Evolutionary conservation across 2,888 invertebrate species (phyloP), one percentile per base, ranked within the genome.

Genomic region (Odiellus spinosus): DNA sequence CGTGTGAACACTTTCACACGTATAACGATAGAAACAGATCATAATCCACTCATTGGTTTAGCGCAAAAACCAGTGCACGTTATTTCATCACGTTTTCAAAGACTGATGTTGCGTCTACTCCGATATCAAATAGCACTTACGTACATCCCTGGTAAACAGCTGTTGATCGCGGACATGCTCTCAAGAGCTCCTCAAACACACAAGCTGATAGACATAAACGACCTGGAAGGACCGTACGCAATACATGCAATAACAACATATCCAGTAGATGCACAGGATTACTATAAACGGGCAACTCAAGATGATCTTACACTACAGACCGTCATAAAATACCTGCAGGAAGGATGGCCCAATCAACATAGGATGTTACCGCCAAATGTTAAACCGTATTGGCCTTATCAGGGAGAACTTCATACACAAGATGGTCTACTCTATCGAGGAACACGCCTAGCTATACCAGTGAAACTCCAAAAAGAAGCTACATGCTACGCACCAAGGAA

Each of bases 41-140:
- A 65, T 53, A 63, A 62, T 49, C 64, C 64, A 1, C 50, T 64
- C 4, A 44, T 63, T 1, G 50, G 61, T 15, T 47, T 67, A 3
- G 41, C 66, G 10, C 55, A 59, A 2, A 65, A 64, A 50, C 50
- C 58, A 3, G 45, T 65, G 5, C 58, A 57, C 26, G 60, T 62
- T 8, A 49, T 66, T 3, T 59, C 63, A 2, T 59, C 64, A 4
- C 48, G 64, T 42, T 45, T 66, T 12, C 63, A 66, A 48, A 40
- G 63, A 33, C 58, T 67, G 19, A 49, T 61, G 39, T 54, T 64
- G 49, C 19, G 44, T 5, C 32, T 47, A 3, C 35, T 42, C 3
- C 20, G 40, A 12, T 47, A 47, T 40, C 21, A 18, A 12, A 40
- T 48, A 11, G 35, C 3, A 14, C 14, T 44, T 1, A 40, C 2